Conservation (phyloP, 1,140 invertebrate genomes). For the Heterodera schachtii region DNA sequence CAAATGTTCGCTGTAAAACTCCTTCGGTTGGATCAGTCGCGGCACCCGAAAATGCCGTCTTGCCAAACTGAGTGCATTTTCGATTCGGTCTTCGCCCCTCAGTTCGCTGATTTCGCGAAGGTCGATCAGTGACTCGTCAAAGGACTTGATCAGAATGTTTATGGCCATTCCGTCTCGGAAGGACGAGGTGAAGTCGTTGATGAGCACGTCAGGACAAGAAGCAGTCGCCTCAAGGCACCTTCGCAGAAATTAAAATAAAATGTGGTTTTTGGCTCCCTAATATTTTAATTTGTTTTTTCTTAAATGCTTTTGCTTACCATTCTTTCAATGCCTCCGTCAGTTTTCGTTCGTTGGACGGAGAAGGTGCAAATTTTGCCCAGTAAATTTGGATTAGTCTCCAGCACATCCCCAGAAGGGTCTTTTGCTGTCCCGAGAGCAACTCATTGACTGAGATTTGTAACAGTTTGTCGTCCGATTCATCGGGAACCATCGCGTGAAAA, state of each 20-base stretch:
- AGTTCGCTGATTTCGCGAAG: conserved; percentile 51
- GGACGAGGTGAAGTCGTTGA: conserved; percentile 62
- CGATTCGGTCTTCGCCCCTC: conserved; percentile 58
- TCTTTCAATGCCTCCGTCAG: conserved; percentile 58
- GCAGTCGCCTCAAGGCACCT: conserved; percentile 58
- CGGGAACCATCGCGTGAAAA: conserved; percentile 45
- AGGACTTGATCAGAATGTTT: conserved; percentile 58
- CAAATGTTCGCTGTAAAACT: conserved; percentile 60
- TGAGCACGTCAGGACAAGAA: conserved; percentile 50
- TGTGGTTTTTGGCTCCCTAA: too few species aligned
- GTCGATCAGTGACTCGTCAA: conserved; percentile 55
- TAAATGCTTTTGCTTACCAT: conserved; percentile 31
- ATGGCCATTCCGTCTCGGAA: conserved; percentile 62
- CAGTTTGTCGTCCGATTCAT: conserved; percentile 43
- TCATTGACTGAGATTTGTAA: conserved; percentile 53
- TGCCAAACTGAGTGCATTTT: conserved; percentile 56
- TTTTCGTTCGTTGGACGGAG: conserved; percentile 45
- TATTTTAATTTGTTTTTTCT: background rate
- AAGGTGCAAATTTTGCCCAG: conserved; percentile 56
- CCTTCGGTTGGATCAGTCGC: conserved; percentile 52
- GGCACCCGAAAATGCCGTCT: conserved; percentile 55
- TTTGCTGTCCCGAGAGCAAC: conserved; percentile 44
- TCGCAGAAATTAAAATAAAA: background rate
- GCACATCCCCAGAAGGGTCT: conserved; percentile 47
- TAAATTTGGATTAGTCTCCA: conserved; percentile 58